These are phyloP conservation scores for Aplocera efformata DNA, from an alignment of 2,888 invertebrate genomes.

Conservation along the genomic window DNA sequence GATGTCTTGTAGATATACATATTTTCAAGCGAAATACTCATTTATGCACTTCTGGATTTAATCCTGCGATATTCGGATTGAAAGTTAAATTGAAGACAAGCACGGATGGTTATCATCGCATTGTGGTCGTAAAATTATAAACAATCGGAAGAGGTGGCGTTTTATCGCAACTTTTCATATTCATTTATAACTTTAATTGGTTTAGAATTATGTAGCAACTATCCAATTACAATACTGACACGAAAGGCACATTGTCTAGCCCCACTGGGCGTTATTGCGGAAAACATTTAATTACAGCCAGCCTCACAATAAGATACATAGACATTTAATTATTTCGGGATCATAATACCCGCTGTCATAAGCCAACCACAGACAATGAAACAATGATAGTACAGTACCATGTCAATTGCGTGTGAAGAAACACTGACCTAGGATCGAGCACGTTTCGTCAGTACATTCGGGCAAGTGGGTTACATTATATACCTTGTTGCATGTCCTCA, in stretches of 20 bases:
- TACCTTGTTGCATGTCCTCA: conserved; percentile 7
- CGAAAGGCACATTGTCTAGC: neutral
- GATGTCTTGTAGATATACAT: no score
- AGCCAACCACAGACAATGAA: conserved; percentile 14
- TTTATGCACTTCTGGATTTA: no score
- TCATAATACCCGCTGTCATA: conserved; percentile 3
- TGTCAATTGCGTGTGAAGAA: conserved; percentile 14
- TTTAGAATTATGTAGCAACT: no score
- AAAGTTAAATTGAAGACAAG: no score
- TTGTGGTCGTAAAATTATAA: no score
- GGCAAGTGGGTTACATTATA: conserved; percentile 22
- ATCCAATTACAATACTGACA: no score
- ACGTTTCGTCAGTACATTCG: conserved; percentile 23
- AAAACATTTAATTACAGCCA: conserved; percentile 4
- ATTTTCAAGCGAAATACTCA: no score
- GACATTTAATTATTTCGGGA: conserved; percentile 7
- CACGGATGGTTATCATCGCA: no score
- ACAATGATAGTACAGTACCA: conserved; percentile 10
- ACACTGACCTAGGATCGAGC: conserved; percentile 28
- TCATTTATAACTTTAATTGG: no score
- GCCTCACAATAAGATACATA: neutral
- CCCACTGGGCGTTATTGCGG: neutral
- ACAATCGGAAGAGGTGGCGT: no score
- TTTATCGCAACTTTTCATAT: no score
- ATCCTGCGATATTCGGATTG: no score